Percentiles rank a stretch among this genome's conserved stretches.
Conservation (phyloP, 1,140 invertebrate species). For the Caerostris darwini region DNA sequence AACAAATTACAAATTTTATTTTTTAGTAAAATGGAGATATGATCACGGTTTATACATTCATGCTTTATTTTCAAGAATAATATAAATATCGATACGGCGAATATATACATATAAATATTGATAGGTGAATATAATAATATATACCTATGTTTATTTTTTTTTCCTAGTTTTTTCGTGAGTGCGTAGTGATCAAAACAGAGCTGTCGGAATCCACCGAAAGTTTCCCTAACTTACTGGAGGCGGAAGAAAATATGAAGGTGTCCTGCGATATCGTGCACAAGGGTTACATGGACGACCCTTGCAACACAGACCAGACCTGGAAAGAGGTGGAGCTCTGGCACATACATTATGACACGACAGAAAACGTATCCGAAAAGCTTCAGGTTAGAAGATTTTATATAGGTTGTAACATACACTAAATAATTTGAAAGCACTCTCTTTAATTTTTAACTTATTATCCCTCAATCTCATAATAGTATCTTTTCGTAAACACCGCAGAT, state of each 20-base stretch:
- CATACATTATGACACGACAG: constrained; percentile 82
- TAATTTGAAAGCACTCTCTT: too few species aligned
- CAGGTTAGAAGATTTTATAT: constrained; percentile 24
- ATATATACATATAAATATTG: too few species aligned
- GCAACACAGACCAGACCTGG: constrained; percentile 85
- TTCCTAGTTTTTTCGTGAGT: constrained; percentile 59
- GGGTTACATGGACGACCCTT: constrained; percentile 84
- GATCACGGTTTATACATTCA: too few species aligned
- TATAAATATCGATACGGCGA: too few species aligned
- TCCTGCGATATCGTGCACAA: neutral
- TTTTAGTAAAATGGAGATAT: too few species aligned
- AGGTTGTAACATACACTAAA: too few species aligned
- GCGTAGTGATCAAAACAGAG: constrained; percentile 26
- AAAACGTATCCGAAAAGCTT: constrained; percentile 74
- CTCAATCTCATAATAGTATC: too few species aligned
- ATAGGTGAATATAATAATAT: neutral
- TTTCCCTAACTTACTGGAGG: constrained; percentile 9
- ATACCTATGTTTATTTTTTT: neutral
- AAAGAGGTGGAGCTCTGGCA: constrained; percentile 84
- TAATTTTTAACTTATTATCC: too few species aligned
- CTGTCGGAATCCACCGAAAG: constrained; percentile 52
- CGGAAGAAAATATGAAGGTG: constrained; percentile 10
- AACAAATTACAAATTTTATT: too few species aligned
- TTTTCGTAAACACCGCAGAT: too few species aligned
- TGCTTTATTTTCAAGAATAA: too few species aligned